phyloP scores from a whole-genome alignment of 2,888 invertebrate genomes.

The Ashinkailepas kermadecensis region DNA sequence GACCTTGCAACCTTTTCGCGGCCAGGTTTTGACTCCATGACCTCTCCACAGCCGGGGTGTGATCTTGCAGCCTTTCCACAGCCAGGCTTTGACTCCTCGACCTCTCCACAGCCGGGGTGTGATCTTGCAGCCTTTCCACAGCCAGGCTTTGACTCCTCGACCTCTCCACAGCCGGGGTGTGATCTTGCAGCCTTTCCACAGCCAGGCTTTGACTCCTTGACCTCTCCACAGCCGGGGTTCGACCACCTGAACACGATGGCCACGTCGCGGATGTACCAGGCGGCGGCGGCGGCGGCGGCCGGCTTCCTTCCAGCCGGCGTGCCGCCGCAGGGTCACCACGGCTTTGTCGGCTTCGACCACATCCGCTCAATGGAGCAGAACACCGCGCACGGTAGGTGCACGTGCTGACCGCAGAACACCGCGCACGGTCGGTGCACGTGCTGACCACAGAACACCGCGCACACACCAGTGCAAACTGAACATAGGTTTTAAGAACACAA shows the following conservation, averaged over 20 bases:
- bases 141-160: neutral
- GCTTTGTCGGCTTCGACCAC: neutral
- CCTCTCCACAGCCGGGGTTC: neutral
- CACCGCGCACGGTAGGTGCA: neutral
- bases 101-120: too few species aligned
- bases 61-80: too few species aligned
- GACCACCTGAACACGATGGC: slow-evolving; percentile 16
- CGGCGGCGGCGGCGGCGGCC: slow-evolving; percentile 10
- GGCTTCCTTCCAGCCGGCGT: neutral
- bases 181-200: neutral
- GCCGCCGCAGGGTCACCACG: neutral
- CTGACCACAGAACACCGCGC: too few species aligned
- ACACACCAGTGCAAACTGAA: too few species aligned
- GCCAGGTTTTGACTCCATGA: neutral
- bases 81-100: neutral
- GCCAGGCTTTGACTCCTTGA: neutral
- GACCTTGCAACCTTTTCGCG: too few species aligned
- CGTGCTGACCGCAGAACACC: too few species aligned
- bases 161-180: neutral
- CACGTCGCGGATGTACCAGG: slow-evolving; percentile 19
- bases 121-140: neutral
- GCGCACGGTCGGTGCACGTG: too few species aligned
- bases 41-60: too few species aligned
- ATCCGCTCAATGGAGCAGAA: neutral
- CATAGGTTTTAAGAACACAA: too few species aligned